Base-by-base conservation (phyloP, 2,888 invertebrate genomes). In the Xanthia togata region DNA sequence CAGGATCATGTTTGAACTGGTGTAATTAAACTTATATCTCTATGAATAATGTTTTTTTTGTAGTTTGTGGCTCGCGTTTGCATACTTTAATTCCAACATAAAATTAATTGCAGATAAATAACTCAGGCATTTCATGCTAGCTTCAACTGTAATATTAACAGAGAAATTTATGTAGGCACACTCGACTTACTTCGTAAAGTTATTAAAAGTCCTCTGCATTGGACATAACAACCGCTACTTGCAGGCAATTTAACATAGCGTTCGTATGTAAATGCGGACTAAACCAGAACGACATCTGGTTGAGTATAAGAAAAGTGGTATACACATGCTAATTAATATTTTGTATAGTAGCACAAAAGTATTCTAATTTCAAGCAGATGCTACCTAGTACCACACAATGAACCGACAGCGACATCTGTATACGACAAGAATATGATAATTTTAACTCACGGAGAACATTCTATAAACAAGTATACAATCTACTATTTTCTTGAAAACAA, bases 111-210 rank as follows among this genome's bases (percentile, higher is more conserved):
- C 59, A 41, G 59, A 3, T 3, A 20, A 14, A 44, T 35, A 26
- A 26, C 6, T 9, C 11, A 0, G 14, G 12, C 23, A 31, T 17
- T 26, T n/a, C 4, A 8, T 57, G 9, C 17, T n/a, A n/a, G 1
- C 0, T 47, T 12, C 5, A 59, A 41, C 23, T 17, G 31, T 44
- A 35, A n/a, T 44, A 53, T 26, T 47, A 62, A 57, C 55, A 12
- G 14, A 26, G 35, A 47, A 75, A 63, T 41, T 1, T 41, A 17
- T 26, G 20, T 17, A 17, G 0, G n/a, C 8, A 41, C 11, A 23
- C 64, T 64, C 20, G 47, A 65, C 14, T 76, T 31, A 76, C 41
- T 76, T 65, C 17, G 11, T 59, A 23, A 76, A 67, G 59, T 76
- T 76, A 41, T 38, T 14, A 41, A 4, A 65, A 76, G 59, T 44